phyloP scores from a whole-genome alignment of 2,797 vertebrate species.

The Anomalospiza imberbis region DNA sequence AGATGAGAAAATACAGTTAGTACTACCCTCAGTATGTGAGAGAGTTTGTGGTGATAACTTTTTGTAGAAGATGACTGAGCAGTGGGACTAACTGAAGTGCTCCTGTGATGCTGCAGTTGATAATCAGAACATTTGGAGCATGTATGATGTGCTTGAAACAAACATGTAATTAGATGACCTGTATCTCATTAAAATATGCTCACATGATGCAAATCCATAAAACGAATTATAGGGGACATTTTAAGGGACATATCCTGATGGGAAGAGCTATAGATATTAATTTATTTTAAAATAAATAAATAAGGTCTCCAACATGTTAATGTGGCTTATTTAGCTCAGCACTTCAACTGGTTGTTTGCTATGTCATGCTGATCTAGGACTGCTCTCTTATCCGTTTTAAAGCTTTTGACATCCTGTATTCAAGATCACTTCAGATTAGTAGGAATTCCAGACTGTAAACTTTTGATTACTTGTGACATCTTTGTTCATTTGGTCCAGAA shows the following conservation, averaged over 20 bases:
- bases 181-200: neutral
- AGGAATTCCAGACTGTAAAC: conserved; percentile 18
- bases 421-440: conserved; percentile 62
- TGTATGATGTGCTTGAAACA: neutral
- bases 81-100: neutral
- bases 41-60: neutral
- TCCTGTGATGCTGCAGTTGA: neutral
- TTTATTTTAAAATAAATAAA: conserved; percentile 26
- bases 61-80: neutral
- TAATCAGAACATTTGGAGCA: neutral
- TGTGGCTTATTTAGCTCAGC: conserved; percentile 14
- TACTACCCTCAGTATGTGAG: neutral
- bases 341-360: conserved; percentile 45
- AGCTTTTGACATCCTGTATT: conserved; percentile 63
- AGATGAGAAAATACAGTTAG: neutral
- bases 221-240: neutral
- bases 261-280: neutral
- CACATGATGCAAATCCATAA: neutral
- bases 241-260: neutral
- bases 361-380: conserved; percentile 51
- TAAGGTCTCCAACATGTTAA: neutral
- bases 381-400: conserved; percentile 41
- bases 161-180: neutral
- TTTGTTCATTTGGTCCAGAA: conserved; percentile 13
- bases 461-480: conserved; percentile 52